These are phyloP conservation scores for Zosterops japonicus DNA, from an alignment of 2,113 vertebrate genomes.

Conservation along the genomic window DNA sequence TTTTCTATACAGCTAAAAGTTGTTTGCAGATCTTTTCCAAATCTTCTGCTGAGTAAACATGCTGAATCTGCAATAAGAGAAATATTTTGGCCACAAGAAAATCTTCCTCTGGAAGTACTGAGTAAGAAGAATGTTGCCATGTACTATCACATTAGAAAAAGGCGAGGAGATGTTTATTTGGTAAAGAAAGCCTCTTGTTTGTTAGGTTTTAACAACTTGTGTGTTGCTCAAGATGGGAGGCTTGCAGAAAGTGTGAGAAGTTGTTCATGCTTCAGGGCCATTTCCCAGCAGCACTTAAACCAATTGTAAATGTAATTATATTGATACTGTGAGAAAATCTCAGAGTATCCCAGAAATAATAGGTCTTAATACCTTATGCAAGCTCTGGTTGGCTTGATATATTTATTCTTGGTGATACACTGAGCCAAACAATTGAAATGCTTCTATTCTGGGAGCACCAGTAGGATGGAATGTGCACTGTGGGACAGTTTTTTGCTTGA, in stretches of 20 bases:
- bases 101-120: background rate
- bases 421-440: background rate
- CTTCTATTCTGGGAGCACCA: background rate
- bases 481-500: background rate
- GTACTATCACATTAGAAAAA: background rate
- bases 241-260: background rate
- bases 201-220: background rate
- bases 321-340: background rate
- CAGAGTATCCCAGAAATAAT: background rate
- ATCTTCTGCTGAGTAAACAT: background rate
- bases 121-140: background rate
- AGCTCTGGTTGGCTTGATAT: background rate
- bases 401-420: background rate
- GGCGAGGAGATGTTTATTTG: background rate
- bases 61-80: background rate
- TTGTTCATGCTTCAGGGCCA: background rate
- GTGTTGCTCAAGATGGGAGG: background rate
- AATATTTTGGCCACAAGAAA: background rate
- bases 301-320: background rate
- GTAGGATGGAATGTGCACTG: constrained; percentile 9
- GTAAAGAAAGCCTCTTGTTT: background rate
- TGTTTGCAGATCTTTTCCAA: background rate
- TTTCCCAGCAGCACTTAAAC: background rate
- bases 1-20: background rate
- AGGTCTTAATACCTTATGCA: background rate